A percentile compares a stretch with the other conserved stretches of the same genome.
Conservation (phyloP, 1,140 invertebrate species). For the Notospermus geniculatus region DNA sequence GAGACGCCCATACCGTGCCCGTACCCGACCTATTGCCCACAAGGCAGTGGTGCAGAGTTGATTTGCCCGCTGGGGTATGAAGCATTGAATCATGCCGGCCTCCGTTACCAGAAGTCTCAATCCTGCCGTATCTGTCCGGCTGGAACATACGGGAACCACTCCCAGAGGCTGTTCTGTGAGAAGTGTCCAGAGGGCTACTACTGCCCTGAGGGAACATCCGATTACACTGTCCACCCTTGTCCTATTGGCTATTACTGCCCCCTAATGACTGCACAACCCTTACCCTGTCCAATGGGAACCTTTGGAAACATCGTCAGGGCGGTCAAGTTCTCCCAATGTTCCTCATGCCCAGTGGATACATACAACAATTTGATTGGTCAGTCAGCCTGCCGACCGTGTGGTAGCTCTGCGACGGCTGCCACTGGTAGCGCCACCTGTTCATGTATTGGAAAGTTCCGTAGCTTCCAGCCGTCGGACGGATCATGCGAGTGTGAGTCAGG, state of each 20-base stretch:
- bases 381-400: slow-evolving; percentile 40
- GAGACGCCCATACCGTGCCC: slow-evolving; percentile 34
- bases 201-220: slow-evolving; percentile 44
- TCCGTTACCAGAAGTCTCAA: slow-evolving; percentile 26
- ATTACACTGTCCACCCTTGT: slow-evolving; percentile 40
- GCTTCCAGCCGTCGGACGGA: slow-evolving; percentile 40
- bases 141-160: slow-evolving; percentile 48
- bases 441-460: slow-evolving; percentile 41
- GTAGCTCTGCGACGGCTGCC: slow-evolving; percentile 34
- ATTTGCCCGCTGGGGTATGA: slow-evolving; percentile 41
- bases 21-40: slow-evolving; percentile 46
- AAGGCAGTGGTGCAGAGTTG: slow-evolving; percentile 41
- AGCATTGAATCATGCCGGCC: slow-evolving; percentile 35
- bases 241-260: slow-evolving; percentile 48
- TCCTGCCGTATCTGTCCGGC: slow-evolving; percentile 45
- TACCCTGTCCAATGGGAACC: slow-evolving; percentile 38
- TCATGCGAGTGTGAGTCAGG: slow-evolving; percentile 40
- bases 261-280: slow-evolving; percentile 26
- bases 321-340: slow-evolving; percentile 32
- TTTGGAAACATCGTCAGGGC: slow-evolving; percentile 33
- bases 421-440: slow-evolving; percentile 32
- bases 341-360: slow-evolving; percentile 31
- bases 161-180: slow-evolving; percentile 33
- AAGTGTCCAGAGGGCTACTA: slow-evolving; percentile 48
- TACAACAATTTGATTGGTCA: slow-evolving; percentile 39